Percentiles rank a stretch among this genome's conserved stretches.
These are phyloP conservation scores for Edolisoma coerulescens DNA, from an alignment of 2,113 vertebrate species.

Conservation along the genomic window DNA sequence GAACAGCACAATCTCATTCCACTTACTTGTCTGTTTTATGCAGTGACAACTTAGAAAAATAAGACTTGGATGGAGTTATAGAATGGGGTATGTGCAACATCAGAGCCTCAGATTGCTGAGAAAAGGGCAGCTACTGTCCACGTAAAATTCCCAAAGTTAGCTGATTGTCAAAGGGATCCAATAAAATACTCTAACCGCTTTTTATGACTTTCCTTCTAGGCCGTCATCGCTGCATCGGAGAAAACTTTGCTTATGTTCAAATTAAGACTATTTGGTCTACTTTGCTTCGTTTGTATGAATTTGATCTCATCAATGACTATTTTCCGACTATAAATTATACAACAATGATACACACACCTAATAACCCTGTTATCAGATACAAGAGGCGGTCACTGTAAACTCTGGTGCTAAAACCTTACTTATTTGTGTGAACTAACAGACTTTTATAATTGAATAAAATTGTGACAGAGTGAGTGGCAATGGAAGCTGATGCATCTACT, in stretches of 20 bases:
- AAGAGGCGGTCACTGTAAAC: constrained; percentile 73
- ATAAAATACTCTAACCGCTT: neutral
- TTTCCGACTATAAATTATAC: constrained; percentile 95
- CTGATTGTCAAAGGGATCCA: neutral
- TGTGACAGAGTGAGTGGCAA: neutral
- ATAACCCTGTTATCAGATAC: constrained; percentile 90
- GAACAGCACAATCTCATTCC: neutral
- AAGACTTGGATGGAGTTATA: neutral
- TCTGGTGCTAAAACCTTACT: neutral
- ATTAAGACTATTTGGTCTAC: constrained; percentile 99
- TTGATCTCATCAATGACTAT: constrained; percentile 88
- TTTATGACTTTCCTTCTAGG: constrained; percentile 68
- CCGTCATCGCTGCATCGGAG: constrained; percentile 96
- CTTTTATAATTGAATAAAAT: neutral
- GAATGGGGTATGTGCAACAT: neutral
- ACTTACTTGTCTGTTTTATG: neutral
- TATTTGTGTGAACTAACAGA: neutral
- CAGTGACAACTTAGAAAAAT: neutral
- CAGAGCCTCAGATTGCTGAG: neutral
- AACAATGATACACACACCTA: constrained; percentile 97
- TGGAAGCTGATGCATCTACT: neutral
- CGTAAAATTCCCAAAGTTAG: neutral
- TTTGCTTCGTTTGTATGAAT: constrained; percentile 88
- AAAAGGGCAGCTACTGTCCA: neutral
- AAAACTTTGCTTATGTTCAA: constrained; percentile 97